Base-by-base conservation (phyloP, 2,797 vertebrate species). In the Miichthys miiuy region DNA sequence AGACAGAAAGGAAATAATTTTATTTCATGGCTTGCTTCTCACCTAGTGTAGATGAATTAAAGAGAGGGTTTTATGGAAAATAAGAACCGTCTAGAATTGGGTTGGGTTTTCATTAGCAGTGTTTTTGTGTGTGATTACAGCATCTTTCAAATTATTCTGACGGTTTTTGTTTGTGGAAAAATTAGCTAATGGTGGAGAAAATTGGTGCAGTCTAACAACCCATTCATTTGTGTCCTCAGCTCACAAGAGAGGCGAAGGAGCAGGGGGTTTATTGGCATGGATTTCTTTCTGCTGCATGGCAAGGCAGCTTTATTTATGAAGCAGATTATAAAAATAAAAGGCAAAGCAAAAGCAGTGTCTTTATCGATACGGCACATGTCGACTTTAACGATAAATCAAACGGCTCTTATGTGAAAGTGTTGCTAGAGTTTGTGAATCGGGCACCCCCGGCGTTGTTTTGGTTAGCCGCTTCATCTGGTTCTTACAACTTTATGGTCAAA, bases 121-220 rank as follows among this genome's bases (percentile, higher is more conserved):
- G 10, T 48, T 11, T 58, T 57, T 50, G 57, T 44, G 51, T 21
- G 42, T 44, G 23, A 48, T 55, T 30, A 21, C 4, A 62, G 54
- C 17, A 46, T 21, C 6, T 66, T 48, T 66, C 6, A 52, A 65
- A 74, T 54, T 1, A 52, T 48, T 27, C 27, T 30, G 17, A 72
- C 41, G 11, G 14, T 23, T 69, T 51, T 14, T 67, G 10, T 72
- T 48, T 79, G 56, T 6, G 20, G 51, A 57, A 46, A 23, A 65
- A 65, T 13, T 4, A 34, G 7, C 21, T 69, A 30, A 51, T n/a
- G 58, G 13, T 6, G 10, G 12, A 7, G 2, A 64, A 52, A 21
- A 38, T 30, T 55, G 23, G 21, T 18, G 44, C 14, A 23, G 20
- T 27, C 34, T 48, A 46, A 25, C 13, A 61, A 50, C 21, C 16